Evolutionary conservation across 2,888 invertebrate genomes (phyloP).

Genomic region (Halocaridina rubra): DNA sequence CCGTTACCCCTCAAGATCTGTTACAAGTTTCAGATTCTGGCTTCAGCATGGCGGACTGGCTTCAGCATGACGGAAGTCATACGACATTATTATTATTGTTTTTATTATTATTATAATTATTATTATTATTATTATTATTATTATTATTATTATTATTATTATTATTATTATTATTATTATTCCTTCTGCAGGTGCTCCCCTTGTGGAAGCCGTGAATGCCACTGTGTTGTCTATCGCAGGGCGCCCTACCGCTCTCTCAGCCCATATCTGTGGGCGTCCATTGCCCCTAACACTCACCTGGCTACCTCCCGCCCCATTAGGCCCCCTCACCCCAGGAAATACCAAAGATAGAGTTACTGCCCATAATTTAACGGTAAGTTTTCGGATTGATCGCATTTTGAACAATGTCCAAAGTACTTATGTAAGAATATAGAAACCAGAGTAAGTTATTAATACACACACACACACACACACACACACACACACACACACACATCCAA

Average conservation of each 20-base stretch:
- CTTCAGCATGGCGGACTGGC: too few relatives aligned
- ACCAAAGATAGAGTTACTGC: slow-evolving; percentile 29
- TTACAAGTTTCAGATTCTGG: too few relatives aligned
- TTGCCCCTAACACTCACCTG: slow-evolving; percentile 27
- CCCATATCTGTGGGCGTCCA: slow-evolving; percentile 31
- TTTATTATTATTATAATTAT: too few relatives aligned
- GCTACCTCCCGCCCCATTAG: slow-evolving; percentile 33
- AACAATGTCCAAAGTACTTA: too few relatives aligned
- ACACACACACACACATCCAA: neutral
- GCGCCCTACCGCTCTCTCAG: slow-evolving; percentile 14
- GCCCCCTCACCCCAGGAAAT: slow-evolving; percentile 24
- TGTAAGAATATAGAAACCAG: too few relatives aligned
- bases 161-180: neutral
- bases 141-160: neutral
- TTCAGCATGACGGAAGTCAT: too few relatives aligned
- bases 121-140: neutral
- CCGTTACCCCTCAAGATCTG: too few relatives aligned
- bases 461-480: neutral
- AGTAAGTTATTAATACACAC: neutral
- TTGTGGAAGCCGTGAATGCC: slow-evolving; percentile 17
- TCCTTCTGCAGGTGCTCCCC: neutral
- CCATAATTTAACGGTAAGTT: slow-evolving; percentile 43
- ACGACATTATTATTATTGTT: too few relatives aligned
- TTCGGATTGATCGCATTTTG: too few relatives aligned
- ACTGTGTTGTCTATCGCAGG: slow-evolving; percentile 34